Base-by-base conservation (phyloP, 2,888 invertebrate species). In the Hemithea aestivaria region DNA sequence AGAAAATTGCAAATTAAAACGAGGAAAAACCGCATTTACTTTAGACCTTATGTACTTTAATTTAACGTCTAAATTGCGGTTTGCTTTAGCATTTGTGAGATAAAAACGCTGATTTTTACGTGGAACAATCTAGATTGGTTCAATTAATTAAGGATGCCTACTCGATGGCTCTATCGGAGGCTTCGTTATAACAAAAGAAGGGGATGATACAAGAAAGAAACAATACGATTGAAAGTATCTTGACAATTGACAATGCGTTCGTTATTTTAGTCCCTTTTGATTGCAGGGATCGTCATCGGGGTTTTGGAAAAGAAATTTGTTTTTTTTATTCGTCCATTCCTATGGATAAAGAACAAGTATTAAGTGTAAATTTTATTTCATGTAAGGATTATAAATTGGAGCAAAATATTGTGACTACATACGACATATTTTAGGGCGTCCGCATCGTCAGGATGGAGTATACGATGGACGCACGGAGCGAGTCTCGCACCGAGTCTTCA, bases 1-100 rank as follows among this genome's bases (percentile, higher is more conserved):
- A 67, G 81, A 78, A 81, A 80, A 83, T 84, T 82, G 83, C 79
- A 83, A 83, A 84, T 85, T 83, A 83, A 82, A 78, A 66, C 59
- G 53, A 8, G 10, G 6, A 6, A 5, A n/a, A n/a, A 2, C 2
- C 22, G 1, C 11, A 21, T 11, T 40, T n/a, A 66, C 31, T 54
- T 27, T 39, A 39, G 31, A 56, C 58, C 55, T 34, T 62, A 49
- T 1, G 0, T 0, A 1, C 1, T 1, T 0, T 0, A 0, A 0
- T 0, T 7, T 59, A 74, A 30, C 44, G 64, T 53, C 43, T 26
- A 22, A 12, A 54, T 56, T 73, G 6, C 30, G 8, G 11, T 40
- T n/a, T 34, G 1, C 3, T 4, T 9, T 5, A 8, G 9, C 21
- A 22, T 40, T 51, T 53, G 57, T 52, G 50, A 65, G 69, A 79